Evolutionary conservation across 2,888 invertebrate species (phyloP), one percentile per base, ranked within the genome.

Genomic region (Rhagium mordax): DNA sequence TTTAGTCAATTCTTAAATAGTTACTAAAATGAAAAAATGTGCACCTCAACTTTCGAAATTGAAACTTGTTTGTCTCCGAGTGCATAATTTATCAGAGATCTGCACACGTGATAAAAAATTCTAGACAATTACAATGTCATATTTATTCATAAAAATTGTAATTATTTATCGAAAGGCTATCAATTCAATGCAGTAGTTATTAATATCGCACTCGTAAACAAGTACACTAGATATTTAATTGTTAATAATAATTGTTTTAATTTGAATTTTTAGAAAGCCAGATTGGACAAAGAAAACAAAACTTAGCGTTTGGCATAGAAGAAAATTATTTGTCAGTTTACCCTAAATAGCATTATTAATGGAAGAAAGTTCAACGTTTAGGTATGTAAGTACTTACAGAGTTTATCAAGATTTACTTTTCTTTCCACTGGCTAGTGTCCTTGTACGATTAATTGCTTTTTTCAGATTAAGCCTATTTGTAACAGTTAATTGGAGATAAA

Each of bases 371-470:
- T 67, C 33, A 49, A 41, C 18, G 8, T 59, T 2, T 59, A 49
- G 68, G 59, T 68, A 59, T 20, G 51, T 51, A 21, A 29, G 7
- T 48, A 69, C 33, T 48, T 48, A 24, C 13, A 3, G 15, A 27
- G 7, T 29, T 69, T 61, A 69, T 69, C 24, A 16, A 27, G 20
- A 68, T 33, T 68, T 48, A 15, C n/a, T 33, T 66, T 33, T 66
- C 27, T 18, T 29, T 68, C 10, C 15, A 59, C 27, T 29, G 20
- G 10, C 33, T 59, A 33, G 16, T 33, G 64, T 64, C 62, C 65
- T 59, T 70, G 72, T 41, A 70, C 70, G 71, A 70, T 66, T 65
- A 74, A 74, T 74, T 53, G 47, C 70, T 57, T 20, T 61, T 74
- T 74, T 59, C 62, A 74, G 74, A 74, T 70, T 64, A 66, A 60